Evolutionary conservation across 2,797 vertebrate genomes (phyloP).

Genomic region (Onychomys torridus): DNA sequence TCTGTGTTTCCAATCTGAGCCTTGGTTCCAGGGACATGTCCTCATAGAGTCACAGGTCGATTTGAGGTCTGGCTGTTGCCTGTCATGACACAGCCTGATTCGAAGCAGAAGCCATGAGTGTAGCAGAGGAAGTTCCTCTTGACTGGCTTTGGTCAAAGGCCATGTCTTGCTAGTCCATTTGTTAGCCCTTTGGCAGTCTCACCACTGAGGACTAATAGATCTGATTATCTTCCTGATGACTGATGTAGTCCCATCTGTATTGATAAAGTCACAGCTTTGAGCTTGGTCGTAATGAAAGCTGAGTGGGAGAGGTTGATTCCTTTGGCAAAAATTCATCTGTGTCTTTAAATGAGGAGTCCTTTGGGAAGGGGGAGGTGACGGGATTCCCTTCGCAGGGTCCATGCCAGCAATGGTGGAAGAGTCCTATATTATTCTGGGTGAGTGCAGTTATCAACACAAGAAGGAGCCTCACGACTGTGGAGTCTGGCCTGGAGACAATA

Average conservation of each 20-base stretch:
- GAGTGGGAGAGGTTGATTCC: constrained; percentile 26
- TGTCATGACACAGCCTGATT: background rate
- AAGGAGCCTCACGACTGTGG: background rate
- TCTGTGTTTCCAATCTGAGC: background rate
- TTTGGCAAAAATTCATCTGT: constrained; percentile 60
- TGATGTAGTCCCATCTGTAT: constrained; percentile 56
- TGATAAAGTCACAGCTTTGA: constrained; percentile 66
- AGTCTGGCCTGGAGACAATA: background rate
- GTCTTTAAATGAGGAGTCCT: constrained; percentile 41
- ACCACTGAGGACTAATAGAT: constrained; percentile 62
- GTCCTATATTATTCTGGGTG: background rate
- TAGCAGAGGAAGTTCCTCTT: constrained; percentile 48
- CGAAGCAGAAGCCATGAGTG: background rate
- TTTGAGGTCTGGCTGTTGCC: background rate
- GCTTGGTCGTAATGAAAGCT: constrained; percentile 53
- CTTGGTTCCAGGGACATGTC: background rate
- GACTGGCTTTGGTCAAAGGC: constrained; percentile 72
- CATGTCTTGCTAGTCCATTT: constrained; percentile 59
- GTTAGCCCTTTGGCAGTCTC: constrained; percentile 66
- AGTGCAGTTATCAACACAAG: background rate
- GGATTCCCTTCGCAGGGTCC: background rate
- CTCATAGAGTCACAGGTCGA: background rate
- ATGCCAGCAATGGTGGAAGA: background rate
- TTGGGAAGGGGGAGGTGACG: background rate
- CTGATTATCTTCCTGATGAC: constrained; percentile 67